phyloP scores from a whole-genome alignment of 2,113 vertebrate genomes.

The Vanacampus margaritifer region DNA sequence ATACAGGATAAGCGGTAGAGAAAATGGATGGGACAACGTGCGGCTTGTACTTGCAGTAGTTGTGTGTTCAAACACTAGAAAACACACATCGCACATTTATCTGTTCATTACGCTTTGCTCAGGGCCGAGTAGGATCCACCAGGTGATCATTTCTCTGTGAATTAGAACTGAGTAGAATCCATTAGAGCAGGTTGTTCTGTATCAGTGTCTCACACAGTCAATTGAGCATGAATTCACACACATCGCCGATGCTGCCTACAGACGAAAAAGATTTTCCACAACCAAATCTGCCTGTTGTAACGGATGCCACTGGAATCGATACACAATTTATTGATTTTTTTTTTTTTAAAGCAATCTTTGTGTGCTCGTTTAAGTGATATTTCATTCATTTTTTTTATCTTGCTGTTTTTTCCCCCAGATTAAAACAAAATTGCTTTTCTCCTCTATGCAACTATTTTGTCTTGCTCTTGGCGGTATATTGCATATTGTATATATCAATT shows the following conservation, averaged over 20 bases:
- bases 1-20: slow-evolving; percentile 12
- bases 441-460: background rate
- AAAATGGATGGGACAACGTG: background rate
- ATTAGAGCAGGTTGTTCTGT: slow-evolving; percentile 50
- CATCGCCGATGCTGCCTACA: slow-evolving; percentile 10
- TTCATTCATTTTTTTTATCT: no score
- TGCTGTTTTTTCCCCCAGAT: background rate
- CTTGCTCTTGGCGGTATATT: no score
- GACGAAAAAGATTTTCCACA: slow-evolving; percentile 9
- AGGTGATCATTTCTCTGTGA: slow-evolving; percentile 60
- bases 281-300: background rate
- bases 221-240: slow-evolving; percentile 56
- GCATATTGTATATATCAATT: no score
- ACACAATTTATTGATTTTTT: no score
- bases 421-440: background rate
- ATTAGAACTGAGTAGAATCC: slow-evolving; percentile 56
- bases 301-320: no score
- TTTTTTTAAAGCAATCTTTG: no score
- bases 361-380: no score
- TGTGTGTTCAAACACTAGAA: slow-evolving; percentile 36
- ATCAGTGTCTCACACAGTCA: slow-evolving; percentile 52
- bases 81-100: slow-evolving; percentile 38
- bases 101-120: slow-evolving; percentile 33
- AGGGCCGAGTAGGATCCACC: slow-evolving; percentile 28
- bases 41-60: background rate